Evolutionary conservation across 2,113 vertebrate genomes (phyloP).

Genomic region (pig (Sus scrofa)): T2T-Sscrofa CM000824.6:29866001-29866500

Average conservation of each 20-base stretch:
- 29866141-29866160: slow-evolving; percentile 28
- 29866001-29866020: slow-evolving; percentile 78
- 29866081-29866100: slow-evolving; percentile 70
- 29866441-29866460: slow-evolving; percentile 20
- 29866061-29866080: slow-evolving; percentile 73
- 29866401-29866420: not conserved
- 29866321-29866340: slow-evolving; percentile 46
- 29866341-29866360: slow-evolving; percentile 32
- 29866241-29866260: slow-evolving; percentile 52
- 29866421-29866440: not conserved
- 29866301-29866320: slow-evolving; percentile 51
- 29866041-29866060: slow-evolving; percentile 77
- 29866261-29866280: slow-evolving; percentile 11
- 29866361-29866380: not conserved
- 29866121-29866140: slow-evolving; percentile 66
- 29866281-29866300: slow-evolving; percentile 25
- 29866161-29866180: slow-evolving; percentile 58
- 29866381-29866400: not conserved
- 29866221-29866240: slow-evolving; percentile 20
- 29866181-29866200: slow-evolving; percentile 31
- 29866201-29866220: slow-evolving; percentile 72
- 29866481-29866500: not conserved
- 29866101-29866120: slow-evolving; percentile 63
- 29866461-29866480: not conserved
- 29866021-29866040: slow-evolving; percentile 80